Evolutionary conservation across 2,113 vertebrate genomes (phyloP).

Genomic region (Rhizomys pruinosus): DNA sequence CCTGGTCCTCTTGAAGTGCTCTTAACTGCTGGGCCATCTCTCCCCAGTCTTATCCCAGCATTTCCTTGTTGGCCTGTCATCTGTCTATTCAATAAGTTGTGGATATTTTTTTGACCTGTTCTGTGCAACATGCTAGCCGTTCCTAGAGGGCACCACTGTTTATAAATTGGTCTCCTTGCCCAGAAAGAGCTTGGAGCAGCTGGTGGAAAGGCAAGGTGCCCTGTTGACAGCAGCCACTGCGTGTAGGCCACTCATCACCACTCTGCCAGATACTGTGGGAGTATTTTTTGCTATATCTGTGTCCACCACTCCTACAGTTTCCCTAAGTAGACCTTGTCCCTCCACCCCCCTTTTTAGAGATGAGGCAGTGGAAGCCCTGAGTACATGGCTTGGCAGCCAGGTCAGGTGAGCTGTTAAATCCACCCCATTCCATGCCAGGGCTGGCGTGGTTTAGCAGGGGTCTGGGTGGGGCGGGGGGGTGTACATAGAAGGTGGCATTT

Average conservation of each 20-base stretch:
- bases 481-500: not conserved
- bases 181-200: not conserved
- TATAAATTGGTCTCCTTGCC: not conserved
- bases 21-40: no score
- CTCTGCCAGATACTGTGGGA: not conserved
- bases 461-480: not conserved
- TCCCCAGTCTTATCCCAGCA: no score
- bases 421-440: fast-evolving
- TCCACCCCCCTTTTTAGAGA: not conserved
- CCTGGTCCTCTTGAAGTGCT: no score
- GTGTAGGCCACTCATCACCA: fast-evolving
- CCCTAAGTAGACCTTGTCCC: fast-evolving
- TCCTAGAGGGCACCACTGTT: not conserved
- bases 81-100: not conserved
- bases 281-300: no score
- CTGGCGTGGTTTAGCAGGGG: not conserved
- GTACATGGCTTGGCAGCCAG: no score
- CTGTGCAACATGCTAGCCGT: not conserved
- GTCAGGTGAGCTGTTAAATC: not conserved
- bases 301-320: not conserved
- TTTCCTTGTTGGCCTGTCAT: not conserved
- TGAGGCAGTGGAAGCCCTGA: not conserved
- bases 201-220: fast-evolving
- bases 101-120: not conserved
- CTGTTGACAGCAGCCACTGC: fast-evolving